phyloP scores from a whole-genome alignment of 2,888 invertebrate genomes.

The Mimumesa dahlbomi region DNA sequence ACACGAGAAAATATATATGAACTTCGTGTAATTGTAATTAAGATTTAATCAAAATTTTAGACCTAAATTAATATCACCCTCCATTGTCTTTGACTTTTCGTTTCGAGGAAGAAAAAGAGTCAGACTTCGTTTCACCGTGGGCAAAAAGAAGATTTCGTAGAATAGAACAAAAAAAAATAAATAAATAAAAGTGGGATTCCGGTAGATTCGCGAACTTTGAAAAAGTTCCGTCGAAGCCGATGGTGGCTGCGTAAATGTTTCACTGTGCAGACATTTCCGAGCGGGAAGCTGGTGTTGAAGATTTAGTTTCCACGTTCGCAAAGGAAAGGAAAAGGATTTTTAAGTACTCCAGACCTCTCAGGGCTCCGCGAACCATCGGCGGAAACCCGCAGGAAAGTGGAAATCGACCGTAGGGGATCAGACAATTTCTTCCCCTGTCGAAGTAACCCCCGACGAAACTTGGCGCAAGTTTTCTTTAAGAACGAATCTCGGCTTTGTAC shows the following conservation, averaged over 20 bases:
- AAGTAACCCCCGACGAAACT: constrained; percentile 23
- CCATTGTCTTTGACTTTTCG: not conserved
- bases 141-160: not conserved
- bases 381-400: constrained; percentile 46
- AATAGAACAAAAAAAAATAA: not conserved
- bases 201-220: constrained; percentile 29
- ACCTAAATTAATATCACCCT: too few species aligned
- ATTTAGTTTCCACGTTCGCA: too few species aligned
- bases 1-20: too few species aligned
- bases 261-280: constrained; percentile 43
- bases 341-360: constrained; percentile 41
- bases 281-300: constrained; percentile 38
- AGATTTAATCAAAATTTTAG: too few species aligned
- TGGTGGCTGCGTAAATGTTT: constrained; percentile 40
- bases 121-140: not conserved
- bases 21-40: too few species aligned
- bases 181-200: not conserved
- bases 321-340: too few species aligned
- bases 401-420: constrained; percentile 50
- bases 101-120: not conserved
- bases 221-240: constrained; percentile 35
- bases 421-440: constrained; percentile 38
- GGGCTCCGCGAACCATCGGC: constrained; percentile 18
- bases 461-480: constrained; percentile 26
- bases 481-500: constrained; percentile 7